Percentiles rank a stretch among this genome's conserved stretches.
These are phyloP conservation scores for Pristis pectinata DNA, from an alignment of 2,797 vertebrate species.

Conservation along the genomic window DNA sequence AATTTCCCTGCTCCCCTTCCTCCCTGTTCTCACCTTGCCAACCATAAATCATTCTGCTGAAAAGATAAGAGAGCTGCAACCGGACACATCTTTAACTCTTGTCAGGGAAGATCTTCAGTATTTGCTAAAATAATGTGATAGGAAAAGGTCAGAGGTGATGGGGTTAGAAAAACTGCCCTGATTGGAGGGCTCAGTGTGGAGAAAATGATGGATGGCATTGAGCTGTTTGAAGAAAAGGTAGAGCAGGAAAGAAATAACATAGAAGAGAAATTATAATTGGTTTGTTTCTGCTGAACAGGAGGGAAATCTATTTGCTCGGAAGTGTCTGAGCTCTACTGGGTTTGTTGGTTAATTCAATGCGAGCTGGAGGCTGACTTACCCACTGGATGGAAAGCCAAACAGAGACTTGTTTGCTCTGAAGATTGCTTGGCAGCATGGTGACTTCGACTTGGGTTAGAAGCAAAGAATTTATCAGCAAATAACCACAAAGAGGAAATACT, in stretches of 20 bases:
- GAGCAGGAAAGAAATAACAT: constrained; percentile 8
- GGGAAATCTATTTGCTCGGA: constrained; percentile 7
- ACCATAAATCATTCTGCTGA: constrained; percentile 83
- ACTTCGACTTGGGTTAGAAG: not conserved
- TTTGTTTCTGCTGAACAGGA: constrained; percentile 30
- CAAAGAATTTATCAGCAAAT: not conserved
- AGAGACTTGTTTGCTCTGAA: constrained; percentile 21
- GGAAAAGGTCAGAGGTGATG: constrained; percentile 40
- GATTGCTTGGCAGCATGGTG: not conserved
- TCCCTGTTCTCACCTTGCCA: constrained; percentile 68
- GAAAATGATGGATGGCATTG: constrained; percentile 16
- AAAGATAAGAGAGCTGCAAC: constrained; percentile 80
- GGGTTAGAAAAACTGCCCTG: constrained; percentile 35
- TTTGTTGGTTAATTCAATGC: constrained; percentile 29
- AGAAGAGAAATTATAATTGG: constrained; percentile 32
- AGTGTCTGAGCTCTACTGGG: not conserved
- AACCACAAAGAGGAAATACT: not conserved
- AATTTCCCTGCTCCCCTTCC: constrained; percentile 67
- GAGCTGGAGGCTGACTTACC: not conserved
- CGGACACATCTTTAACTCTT: constrained; percentile 77
- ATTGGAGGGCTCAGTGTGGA: constrained; percentile 15
- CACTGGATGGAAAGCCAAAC: not conserved
- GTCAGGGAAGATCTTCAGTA: constrained; percentile 72
- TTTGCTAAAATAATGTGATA: constrained; percentile 53
- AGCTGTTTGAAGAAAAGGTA: constrained; percentile 5